These are phyloP conservation scores for Pristionchus japonicus DNA, from an alignment of 2,888 invertebrate species.

Conservation along the genomic window DNA sequence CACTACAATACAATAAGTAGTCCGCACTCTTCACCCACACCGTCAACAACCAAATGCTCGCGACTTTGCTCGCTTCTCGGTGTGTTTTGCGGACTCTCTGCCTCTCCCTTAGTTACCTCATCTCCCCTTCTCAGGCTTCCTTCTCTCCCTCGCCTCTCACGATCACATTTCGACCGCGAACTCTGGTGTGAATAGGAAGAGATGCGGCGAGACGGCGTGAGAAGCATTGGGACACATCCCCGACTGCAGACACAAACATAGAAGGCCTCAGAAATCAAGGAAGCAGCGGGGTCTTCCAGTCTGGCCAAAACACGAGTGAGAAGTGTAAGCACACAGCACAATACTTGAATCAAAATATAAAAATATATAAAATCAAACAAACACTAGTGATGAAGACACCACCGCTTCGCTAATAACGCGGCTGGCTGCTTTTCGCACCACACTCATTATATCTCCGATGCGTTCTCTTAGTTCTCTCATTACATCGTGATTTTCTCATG, in stretches of 20 bases:
- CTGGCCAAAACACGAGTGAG: neutral
- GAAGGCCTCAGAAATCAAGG: neutral
- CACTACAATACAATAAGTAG: no score
- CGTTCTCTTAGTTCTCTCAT: neutral
- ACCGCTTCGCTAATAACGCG: no score
- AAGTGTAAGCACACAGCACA: neutral
- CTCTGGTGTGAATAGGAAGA: neutral
- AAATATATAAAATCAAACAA: no score
- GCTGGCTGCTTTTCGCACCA: no score
- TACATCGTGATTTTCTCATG: no score
- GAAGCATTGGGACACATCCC: neutral
- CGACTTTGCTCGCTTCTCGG: neutral
- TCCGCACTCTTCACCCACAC: no score
- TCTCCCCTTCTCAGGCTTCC: neutral
- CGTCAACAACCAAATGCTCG: neutral
- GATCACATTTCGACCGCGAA: constrained; percentile 1
- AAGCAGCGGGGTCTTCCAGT: neutral
- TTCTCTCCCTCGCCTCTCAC: constrained; percentile 7
- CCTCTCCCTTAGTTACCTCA: neutral
- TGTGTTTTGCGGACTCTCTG: neutral
- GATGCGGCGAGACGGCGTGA: neutral
- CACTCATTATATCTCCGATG: no score
- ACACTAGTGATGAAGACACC: no score
- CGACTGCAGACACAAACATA: neutral
- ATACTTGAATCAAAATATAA: no score